phyloP scores from a whole-genome alignment of 2,113 vertebrate species.

The Vulpes ferrilata region DNA sequence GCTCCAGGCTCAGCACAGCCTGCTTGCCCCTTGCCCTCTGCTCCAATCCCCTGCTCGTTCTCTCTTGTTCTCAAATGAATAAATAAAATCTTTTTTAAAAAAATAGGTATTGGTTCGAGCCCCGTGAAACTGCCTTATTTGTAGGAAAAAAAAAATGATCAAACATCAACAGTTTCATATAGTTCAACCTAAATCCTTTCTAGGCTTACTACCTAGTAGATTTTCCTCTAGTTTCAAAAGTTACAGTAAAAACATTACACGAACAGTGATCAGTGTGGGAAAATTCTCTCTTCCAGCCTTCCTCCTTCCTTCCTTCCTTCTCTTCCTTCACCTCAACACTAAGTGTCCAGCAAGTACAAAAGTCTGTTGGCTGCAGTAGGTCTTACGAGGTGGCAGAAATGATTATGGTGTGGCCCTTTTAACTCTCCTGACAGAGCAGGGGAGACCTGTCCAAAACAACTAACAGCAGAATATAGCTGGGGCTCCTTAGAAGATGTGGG shows the following conservation, averaged over 20 bases:
- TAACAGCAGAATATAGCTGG: fast-evolving
- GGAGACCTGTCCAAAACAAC: fast-evolving
- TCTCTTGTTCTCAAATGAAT: background rate
- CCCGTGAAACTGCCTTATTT: background rate
- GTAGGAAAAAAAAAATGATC: background rate
- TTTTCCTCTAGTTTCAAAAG: background rate
- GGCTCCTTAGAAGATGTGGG: background rate
- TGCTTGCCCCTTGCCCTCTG: background rate
- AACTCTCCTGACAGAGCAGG: background rate
- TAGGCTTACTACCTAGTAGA: background rate
- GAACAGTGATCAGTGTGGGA: background rate
- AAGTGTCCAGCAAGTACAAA: background rate
- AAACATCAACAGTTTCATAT: background rate
- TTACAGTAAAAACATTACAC: background rate
- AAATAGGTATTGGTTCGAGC: background rate
- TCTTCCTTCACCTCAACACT: background rate
- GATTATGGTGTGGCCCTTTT: fast-evolving
- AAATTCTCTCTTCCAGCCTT: background rate
- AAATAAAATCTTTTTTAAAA: background rate
- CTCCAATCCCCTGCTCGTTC: background rate
- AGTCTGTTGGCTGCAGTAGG: background rate
- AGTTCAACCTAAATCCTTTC: background rate
- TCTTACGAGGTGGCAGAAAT: fast-evolving
- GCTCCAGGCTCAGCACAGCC: background rate
- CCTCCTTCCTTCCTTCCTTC: background rate